Evolutionary conservation across 2,113 vertebrate genomes (phyloP).

Genomic region (Urocolius indicus): DNA sequence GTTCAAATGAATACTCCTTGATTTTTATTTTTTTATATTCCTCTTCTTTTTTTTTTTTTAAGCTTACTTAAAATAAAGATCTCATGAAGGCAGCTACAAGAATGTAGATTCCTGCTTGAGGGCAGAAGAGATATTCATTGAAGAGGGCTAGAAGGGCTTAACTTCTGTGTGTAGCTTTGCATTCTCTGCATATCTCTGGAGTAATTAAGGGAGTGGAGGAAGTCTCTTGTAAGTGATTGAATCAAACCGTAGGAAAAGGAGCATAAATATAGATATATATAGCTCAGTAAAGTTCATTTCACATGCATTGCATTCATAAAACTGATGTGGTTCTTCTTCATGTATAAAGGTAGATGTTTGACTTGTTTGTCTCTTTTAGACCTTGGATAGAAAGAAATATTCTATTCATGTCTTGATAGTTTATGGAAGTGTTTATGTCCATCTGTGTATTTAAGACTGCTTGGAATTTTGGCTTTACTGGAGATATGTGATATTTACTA

Average conservation of each 20-base stretch:
- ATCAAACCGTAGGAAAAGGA: background rate
- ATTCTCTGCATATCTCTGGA: background rate
- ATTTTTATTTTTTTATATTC: background rate
- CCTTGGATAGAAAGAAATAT: background rate
- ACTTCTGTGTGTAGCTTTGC: background rate
- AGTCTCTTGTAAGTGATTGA: background rate
- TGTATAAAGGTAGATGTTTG: background rate
- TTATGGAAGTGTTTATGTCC: background rate
- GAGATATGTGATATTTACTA: background rate
- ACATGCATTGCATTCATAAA: background rate
- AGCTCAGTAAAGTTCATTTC: background rate
- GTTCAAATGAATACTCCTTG: background rate
- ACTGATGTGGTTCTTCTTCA: background rate
- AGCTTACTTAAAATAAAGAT: background rate
- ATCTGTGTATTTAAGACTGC: background rate
- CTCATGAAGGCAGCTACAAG: background rate
- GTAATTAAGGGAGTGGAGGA: fast-evolving
- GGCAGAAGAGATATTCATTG: background rate
- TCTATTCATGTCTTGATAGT: background rate
- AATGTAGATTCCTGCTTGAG: background rate
- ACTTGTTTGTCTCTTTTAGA: background rate
- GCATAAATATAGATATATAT: fast-evolving
- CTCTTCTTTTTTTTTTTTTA: background rate
- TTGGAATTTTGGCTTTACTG: background rate
- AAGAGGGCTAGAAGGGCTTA: background rate